Evolutionary conservation across 2,888 invertebrate species (phyloP).

Genomic region (Sphinx pinastri): DNA sequence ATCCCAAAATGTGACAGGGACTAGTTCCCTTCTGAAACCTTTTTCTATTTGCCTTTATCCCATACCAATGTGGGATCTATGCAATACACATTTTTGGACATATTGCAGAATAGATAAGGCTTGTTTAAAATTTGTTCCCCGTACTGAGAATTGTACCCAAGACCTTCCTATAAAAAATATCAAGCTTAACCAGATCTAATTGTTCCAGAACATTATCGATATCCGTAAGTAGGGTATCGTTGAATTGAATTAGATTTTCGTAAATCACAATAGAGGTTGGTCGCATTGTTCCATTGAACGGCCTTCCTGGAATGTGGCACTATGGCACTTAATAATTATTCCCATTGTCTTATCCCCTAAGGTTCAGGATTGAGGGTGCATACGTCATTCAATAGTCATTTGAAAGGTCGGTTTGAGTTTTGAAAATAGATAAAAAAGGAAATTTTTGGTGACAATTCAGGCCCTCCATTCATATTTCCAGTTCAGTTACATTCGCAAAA

Average conservation of each 20-base stretch:
- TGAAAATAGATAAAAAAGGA: no score
- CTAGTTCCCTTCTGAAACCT: no score
- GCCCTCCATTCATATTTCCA: no score
- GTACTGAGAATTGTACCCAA: no score
- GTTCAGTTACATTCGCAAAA: no score
- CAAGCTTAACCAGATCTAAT: neutral
- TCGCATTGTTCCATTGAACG: slow-evolving; percentile 49
- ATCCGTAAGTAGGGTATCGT: slow-evolving; percentile 22
- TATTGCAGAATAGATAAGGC: no score
- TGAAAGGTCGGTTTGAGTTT: neutral
- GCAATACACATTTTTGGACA: no score
- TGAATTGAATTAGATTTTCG: slow-evolving; percentile 63
- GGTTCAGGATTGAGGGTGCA: slow-evolving; percentile 22
- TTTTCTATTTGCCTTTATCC: no score
- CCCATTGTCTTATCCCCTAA: slow-evolving; percentile 62
- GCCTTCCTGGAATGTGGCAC: slow-evolving; percentile 46
- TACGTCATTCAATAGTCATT: slow-evolving; percentile 14
- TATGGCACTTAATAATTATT: slow-evolving; percentile 64
- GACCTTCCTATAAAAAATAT: neutral
- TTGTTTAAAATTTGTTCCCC: no score
- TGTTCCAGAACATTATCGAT: slow-evolving; percentile 4
- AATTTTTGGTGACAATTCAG: no score
- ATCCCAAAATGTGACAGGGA: no score
- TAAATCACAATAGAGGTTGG: slow-evolving; percentile 51
- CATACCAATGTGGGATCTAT: no score